Evolutionary conservation across 64 coral and sea anemone species (phyloP), one percentile per base, ranked within the genome.

Genomic region (Actinia equina): DNA sequence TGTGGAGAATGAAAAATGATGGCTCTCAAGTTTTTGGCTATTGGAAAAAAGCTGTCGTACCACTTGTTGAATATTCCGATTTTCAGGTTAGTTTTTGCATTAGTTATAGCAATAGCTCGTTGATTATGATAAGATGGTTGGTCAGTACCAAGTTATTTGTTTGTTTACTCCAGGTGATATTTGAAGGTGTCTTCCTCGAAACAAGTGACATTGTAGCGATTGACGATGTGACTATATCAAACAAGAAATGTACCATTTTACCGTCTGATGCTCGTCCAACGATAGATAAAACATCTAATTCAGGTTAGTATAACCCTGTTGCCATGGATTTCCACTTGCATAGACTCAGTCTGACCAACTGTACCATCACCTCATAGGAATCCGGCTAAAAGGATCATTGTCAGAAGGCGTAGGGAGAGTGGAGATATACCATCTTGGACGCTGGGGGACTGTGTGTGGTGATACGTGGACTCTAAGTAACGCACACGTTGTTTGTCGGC

Each of bases 401-500:
- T 52, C 55, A 14, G 37, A 58, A 30, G 7, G 61, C 30, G 89
- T 65, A 26, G 88, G 88, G 1, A 82, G 65, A 53, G 82, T 90
- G 27, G 82, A 90, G 79, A 85, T 90, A 23, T 91, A 86, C 13
- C 84, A 86, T 52, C 84, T 42, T 11, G 71, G 76, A 2, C 59
- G 65, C 0, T 91, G 89, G 89, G 83, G 70, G 4, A 85, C 83
- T 12, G 55, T 91, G 3, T 91, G 89, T 57, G 69, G 22, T 37
- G 37, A 77, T 37, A 20, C 44, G 1, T 79, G 83, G 65, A 59
- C 45, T 54, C 20, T 88, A 15, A 79, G 59, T 18, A 43, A 91
- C 41, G 89, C 89, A 42, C 84, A 77, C 7, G 89, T 91, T 19
- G 89, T 86, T 19, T 91, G 89, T 52, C 82, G 69, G 45, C 82